Base-by-base conservation (phyloP, 2,113 vertebrate genomes). In the Lasiurus borealis region DNA sequence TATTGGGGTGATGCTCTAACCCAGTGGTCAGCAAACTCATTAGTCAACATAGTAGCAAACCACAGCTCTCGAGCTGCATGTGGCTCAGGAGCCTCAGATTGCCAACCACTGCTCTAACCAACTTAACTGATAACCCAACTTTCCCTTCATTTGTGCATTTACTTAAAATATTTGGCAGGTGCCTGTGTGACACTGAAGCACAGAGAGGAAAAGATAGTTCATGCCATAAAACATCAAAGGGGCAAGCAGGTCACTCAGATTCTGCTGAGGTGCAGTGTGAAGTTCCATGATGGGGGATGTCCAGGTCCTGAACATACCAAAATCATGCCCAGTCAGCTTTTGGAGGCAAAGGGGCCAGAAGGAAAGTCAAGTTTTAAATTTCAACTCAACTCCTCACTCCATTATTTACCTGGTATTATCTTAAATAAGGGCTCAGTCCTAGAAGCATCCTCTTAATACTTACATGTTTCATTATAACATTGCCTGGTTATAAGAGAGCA, bases 281-380 rank as follows among this genome's bases (percentile, higher is more conserved):
- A 1, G 29, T 27, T 0, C 23, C 18, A 3, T 0, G 18, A 72
- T 0, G 2, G 9, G 75, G 23, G 25, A 5, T 1, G 8, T 11
- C 18, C 23, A 83, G 5, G 6, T 2, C 15, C 25, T 62, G 57
- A 62, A 29, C 3, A 25, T 14, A 19, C 11, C 11, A 4, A 62
- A 27, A 7, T 21, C 8, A 46, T 3, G 6, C 21, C 16, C 52
- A 1, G 52, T 3, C 66, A 31, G 21, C n/a, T 82, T 81, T n/a
- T 3, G 5, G 31, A 62, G 2, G 8, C 9, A 34, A 34, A 84
- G 8, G 0, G 31, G 11, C 4, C 2, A 3, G 16, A 5, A 48
- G 13, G 11, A 29, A 19, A 72, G 31, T 76, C 12, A 50, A 36
- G 31, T 1, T 29, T 23, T 13, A 87, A 91, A 90, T 18, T 19